Evolutionary conservation across 2,797 vertebrate species (phyloP).

Genomic region (Neopelma chrysocephalum): DNA sequence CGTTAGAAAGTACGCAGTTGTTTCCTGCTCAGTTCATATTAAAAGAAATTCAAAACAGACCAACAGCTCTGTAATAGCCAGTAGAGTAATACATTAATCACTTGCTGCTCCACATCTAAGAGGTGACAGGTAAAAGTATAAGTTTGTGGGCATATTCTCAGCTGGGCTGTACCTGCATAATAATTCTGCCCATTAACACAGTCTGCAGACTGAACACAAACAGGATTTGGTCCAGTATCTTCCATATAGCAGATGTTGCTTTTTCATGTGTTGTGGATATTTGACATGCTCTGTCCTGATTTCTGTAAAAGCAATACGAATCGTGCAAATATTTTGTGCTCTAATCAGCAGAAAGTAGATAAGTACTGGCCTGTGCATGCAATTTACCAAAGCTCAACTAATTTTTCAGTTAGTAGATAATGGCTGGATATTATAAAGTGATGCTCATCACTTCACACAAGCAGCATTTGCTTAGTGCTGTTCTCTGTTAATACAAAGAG

Average conservation of each 20-base stretch:
- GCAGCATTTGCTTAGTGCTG: constrained; percentile 54
- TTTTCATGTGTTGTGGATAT: constrained; percentile 6
- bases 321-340: constrained; percentile 42
- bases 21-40: background rate
- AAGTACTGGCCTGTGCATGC: constrained; percentile 34
- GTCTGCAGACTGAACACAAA: background rate
- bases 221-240: constrained; percentile 2
- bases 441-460: constrained; percentile 48
- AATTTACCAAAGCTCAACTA: constrained; percentile 57
- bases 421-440: constrained; percentile 62
- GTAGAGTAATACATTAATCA: constrained; percentile 46
- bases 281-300: constrained; percentile 34
- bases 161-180: background rate
- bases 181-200: background rate
- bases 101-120: background rate
- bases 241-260: background rate
- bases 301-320: constrained; percentile 55
- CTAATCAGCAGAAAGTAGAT: constrained; percentile 37
- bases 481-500: constrained; percentile 62
- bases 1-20: background rate
- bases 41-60: constrained; percentile 39
- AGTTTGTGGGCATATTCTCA: background rate
- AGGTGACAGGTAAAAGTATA: constrained; percentile 7
- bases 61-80: constrained; percentile 12
- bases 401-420: constrained; percentile 62